Conservation (phyloP, 2,888 invertebrate species). For the Thecocarcelia acutangulata region DNA sequence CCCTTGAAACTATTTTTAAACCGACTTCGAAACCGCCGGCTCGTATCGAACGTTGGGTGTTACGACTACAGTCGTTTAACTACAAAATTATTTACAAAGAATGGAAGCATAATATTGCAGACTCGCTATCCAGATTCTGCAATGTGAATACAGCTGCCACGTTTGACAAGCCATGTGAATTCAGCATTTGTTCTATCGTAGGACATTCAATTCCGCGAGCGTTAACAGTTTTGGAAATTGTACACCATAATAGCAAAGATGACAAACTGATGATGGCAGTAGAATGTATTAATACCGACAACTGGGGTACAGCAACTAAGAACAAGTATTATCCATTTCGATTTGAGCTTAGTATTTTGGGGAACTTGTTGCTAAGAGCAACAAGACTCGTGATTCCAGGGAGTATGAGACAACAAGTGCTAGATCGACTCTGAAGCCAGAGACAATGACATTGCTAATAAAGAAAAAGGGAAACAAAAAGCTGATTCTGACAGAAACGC, state of each 20-base stretch:
- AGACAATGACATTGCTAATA: constrained; percentile 48
- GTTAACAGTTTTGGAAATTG: constrained; percentile 34
- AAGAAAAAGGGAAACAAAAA: no score
- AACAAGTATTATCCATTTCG: constrained; percentile 29
- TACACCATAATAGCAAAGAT: constrained; percentile 5
- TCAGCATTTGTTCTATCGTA: background rate
- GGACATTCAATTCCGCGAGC: background rate
- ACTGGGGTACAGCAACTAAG: constrained; percentile 10
- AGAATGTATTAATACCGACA: background rate
- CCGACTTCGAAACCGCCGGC: no score
- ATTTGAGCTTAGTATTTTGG: constrained; percentile 49
- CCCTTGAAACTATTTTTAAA: constrained; percentile 67
- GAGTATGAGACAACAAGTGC: constrained; percentile 22
- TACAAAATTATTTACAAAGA: constrained; percentile 41
- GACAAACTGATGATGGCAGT: constrained; percentile 29
- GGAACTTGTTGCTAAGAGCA: constrained; percentile 56
- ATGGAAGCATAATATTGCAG: constrained; percentile 57
- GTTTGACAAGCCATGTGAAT: background rate
- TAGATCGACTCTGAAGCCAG: constrained; percentile 52
- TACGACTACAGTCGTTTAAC: constrained; percentile 47
- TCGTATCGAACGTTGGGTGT: constrained; percentile 29
- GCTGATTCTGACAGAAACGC: constrained; percentile 6
- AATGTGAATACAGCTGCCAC: constrained; percentile 17
- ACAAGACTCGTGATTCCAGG: constrained; percentile 43
- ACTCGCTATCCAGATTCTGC: constrained; percentile 53